Conservation (phyloP, 2,888 invertebrate species). For the Gastracanthus pulcherrimus region DNA sequence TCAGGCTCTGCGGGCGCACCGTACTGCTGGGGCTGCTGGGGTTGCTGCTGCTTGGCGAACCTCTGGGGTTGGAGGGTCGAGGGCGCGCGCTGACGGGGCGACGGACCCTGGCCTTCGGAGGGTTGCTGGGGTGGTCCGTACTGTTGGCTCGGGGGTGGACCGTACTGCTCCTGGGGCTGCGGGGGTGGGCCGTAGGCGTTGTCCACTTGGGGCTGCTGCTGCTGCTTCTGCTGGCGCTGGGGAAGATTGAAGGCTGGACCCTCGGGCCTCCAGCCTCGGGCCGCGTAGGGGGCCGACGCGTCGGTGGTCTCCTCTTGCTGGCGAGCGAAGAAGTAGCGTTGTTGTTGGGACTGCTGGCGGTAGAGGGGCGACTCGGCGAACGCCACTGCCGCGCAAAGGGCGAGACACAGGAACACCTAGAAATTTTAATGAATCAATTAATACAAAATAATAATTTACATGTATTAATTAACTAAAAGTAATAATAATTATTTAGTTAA, state of each 20-base stretch:
- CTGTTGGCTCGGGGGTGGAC: slow-evolving; percentile 59
- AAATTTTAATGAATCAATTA: neutral
- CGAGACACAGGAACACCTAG: slow-evolving; percentile 74
- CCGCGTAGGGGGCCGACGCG: slow-evolving; percentile 73
- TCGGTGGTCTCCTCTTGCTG: slow-evolving; percentile 67
- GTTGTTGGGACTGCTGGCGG: slow-evolving; percentile 65
- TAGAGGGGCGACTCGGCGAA: slow-evolving; percentile 77
- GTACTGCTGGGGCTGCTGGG: slow-evolving; percentile 58
- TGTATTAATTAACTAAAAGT: too few species aligned
- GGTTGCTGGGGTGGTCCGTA: slow-evolving; percentile 58
- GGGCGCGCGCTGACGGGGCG: neutral
- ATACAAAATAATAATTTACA: too few species aligned
- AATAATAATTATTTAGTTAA: too few species aligned
- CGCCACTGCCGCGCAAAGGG: slow-evolving; percentile 74
- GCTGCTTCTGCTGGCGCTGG: slow-evolving; percentile 64
- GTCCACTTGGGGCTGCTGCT: slow-evolving; percentile 51
- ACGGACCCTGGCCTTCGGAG: neutral
- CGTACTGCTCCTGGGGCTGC: slow-evolving; percentile 62
- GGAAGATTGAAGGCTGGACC: slow-evolving; percentile 78
- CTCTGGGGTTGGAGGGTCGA: neutral
- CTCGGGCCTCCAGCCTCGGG: slow-evolving; percentile 77
- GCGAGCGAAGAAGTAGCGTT: slow-evolving; percentile 72
- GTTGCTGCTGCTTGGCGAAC: slow-evolving; percentile 60
- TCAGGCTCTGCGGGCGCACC: slow-evolving; percentile 61
- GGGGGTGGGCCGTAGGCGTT: slow-evolving; percentile 72